Percentiles rank a stretch among this genome's conserved stretches.
These are phyloP conservation scores for Leptopilina boulardi DNA, from an alignment of 1,140 invertebrate species.

Conservation along the genomic window DNA sequence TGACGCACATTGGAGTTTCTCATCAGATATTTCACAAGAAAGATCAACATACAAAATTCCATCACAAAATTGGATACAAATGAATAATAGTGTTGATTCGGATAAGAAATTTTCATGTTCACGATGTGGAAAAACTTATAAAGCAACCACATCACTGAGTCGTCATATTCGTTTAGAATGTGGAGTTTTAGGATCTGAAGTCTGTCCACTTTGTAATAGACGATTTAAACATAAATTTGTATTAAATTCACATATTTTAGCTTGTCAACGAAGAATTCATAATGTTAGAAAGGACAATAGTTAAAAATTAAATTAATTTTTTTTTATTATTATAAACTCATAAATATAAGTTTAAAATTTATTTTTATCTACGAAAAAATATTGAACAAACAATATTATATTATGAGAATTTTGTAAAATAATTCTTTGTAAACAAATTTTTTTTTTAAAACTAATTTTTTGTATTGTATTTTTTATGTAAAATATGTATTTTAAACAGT, in stretches of 20 bases:
- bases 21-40: conserved; percentile 7
- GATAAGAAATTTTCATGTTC: not conserved
- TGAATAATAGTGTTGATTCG: not conserved
- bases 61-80: not conserved
- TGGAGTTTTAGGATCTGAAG: conserved; percentile 66
- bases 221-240: conserved; percentile 60
- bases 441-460: no score
- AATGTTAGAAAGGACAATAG: not conserved
- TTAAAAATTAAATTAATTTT: not conserved
- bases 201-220: conserved; percentile 64
- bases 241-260: not conserved
- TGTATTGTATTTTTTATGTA: no score
- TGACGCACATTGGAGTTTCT: not conserved
- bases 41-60: conserved; percentile 9
- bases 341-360: no score
- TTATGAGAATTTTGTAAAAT: no score
- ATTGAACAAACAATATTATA: no score
- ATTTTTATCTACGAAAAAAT: no score
- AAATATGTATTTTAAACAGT: no score
- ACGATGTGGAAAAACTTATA: conserved; percentile 17
- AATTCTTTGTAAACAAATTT: no score
- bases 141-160: conserved; percentile 33
- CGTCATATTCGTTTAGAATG: conserved; percentile 58
- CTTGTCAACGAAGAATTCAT: not conserved
- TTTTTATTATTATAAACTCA: no score